phyloP scores from a whole-genome alignment of 2,113 vertebrate species.

The Entelurus aequoreus region DNA sequence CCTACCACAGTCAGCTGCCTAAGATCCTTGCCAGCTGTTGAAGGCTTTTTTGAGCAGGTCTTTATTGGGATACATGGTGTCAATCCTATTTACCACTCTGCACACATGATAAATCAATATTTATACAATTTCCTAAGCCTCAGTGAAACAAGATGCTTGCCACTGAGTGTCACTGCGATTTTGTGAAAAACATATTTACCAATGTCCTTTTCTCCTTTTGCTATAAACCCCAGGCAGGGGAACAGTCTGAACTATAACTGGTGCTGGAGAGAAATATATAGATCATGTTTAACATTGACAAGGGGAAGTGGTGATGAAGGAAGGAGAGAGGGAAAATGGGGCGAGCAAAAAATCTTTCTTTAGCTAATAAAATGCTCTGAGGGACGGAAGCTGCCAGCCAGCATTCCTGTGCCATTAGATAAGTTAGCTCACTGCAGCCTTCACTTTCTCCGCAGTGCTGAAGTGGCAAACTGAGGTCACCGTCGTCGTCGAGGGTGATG shows the following conservation, averaged over 20 bases:
- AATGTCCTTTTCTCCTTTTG: conserved; percentile 42
- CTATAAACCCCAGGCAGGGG: conserved; percentile 38
- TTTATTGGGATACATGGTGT: conserved; percentile 50
- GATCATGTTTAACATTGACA: conserved; percentile 48
- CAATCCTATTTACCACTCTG: conserved; percentile 11
- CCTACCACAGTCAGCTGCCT: conserved; percentile 61
- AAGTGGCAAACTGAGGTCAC: conserved; percentile 69
- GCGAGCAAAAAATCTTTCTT: conserved; percentile 61
- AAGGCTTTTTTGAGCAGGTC: conserved; percentile 53
- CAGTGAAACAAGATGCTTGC: conserved; percentile 33
- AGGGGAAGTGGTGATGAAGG: conserved; percentile 52
- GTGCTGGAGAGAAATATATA: conserved; percentile 34
- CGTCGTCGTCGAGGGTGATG: conserved; percentile 32
- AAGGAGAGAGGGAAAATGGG: conserved; percentile 51
- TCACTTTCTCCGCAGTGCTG: conserved; percentile 68
- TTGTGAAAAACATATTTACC: conserved; percentile 54
- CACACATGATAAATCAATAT: conserved; percentile 15
- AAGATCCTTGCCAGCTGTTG: conserved; percentile 43
- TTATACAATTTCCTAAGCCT: conserved; percentile 34
- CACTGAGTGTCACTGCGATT: conserved; percentile 55
- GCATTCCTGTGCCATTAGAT: conserved; percentile 74
- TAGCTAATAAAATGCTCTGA: conserved; percentile 67
- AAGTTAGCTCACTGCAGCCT: conserved; percentile 67
- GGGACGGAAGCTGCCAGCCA: conserved; percentile 66
- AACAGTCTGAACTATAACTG: conserved; percentile 48